Conservation (phyloP, 2,888 invertebrate genomes). For the Bombyx huttoni region DNA sequence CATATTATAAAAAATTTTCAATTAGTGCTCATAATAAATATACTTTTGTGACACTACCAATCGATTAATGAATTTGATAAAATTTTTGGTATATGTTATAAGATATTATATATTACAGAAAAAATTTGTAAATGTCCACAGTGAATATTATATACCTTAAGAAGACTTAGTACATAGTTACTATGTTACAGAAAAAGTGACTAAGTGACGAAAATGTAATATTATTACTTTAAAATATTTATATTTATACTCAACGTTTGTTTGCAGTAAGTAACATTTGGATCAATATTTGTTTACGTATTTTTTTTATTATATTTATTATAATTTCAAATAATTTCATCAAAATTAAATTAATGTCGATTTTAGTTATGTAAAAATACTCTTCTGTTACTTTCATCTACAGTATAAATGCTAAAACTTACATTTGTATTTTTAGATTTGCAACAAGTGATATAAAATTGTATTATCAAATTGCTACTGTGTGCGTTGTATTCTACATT, state of each 20-base stretch:
- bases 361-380: no score
- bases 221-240: no score
- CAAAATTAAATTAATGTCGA: no score
- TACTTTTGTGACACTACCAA: neutral
- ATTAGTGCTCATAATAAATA: neutral
- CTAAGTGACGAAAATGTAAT: no score
- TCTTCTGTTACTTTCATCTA: no score
- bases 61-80: conserved; percentile 1
- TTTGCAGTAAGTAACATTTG: no score
- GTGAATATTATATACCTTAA: neutral
- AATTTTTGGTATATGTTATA: conserved; percentile 5
- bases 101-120: neutral
- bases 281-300: no score
- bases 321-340: no score
- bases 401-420: no score
- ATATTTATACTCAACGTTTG: no score
- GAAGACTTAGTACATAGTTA: neutral
- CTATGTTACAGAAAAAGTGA: no score
- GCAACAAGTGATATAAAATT: neutral
- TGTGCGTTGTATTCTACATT: neutral
- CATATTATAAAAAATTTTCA: neutral
- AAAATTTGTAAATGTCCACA: neutral
- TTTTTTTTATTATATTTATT: no score
- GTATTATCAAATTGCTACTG: conserved; percentile 1
- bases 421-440: neutral